Percentiles rank a stretch among this genome's conserved stretches.
phyloP scores from a whole-genome alignment of 2,113 vertebrate genomes.

The Motacilla tschutschensis region DNA sequence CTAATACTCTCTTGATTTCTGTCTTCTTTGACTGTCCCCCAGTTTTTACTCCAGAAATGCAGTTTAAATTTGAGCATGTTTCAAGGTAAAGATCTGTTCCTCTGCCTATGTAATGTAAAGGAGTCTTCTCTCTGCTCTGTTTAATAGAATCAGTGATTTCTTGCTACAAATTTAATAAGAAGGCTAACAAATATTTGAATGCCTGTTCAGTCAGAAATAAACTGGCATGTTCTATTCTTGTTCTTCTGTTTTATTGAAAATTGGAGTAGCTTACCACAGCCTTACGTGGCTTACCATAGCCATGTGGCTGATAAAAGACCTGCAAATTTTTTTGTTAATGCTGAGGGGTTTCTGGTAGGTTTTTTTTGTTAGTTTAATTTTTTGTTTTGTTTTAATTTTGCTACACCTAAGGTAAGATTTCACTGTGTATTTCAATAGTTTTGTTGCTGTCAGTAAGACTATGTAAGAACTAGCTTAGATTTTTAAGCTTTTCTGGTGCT shows the following conservation, averaged over 20 bases:
- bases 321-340: neutral
- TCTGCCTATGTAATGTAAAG: neutral
- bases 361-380: neutral
- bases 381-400: neutral
- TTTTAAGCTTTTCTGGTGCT: neutral
- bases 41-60: neutral
- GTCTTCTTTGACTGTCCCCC: neutral
- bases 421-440: neutral
- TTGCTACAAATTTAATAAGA: neutral
- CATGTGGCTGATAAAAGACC: neutral
- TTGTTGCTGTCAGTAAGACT: neutral
- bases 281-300: no score
- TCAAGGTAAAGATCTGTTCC: neutral
- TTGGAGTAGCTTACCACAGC: neutral
- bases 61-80: neutral
- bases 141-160: neutral
- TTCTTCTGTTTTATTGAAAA: neutral
- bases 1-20: neutral
- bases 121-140: neutral
- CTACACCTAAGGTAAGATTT: neutral
- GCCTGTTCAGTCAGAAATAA: neutral
- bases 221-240: neutral
- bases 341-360: fast-evolving
- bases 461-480: neutral
- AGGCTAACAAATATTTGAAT: neutral